Conservation (phyloP, 2,113 vertebrate species). For the Mesembrinibis cayennensis region DNA sequence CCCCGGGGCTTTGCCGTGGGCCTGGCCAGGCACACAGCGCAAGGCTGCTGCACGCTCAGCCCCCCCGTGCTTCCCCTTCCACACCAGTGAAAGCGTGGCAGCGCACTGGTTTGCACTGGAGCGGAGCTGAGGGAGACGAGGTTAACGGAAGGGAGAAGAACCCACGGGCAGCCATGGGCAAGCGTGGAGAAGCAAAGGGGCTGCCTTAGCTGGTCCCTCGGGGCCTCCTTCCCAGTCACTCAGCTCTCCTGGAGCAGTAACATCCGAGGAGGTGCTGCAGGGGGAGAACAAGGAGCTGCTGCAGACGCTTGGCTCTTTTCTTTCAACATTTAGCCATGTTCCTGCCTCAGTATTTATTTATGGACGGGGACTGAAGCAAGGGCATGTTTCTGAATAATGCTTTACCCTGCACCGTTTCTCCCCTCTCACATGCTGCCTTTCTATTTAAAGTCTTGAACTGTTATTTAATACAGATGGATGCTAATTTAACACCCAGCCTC, state of each 20-base stretch:
- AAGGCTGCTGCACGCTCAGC: neutral
- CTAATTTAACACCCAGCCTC: slow-evolving; percentile 32
- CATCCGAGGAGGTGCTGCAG: neutral
- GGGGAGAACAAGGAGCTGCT: neutral
- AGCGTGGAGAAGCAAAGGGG: neutral
- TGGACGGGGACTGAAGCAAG: slow-evolving; percentile 22
- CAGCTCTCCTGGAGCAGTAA: neutral
- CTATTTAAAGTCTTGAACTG: slow-evolving; percentile 50
- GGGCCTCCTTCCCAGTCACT: neutral
- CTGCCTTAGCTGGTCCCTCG: neutral
- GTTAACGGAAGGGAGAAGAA: neutral
- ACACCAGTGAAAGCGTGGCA: neutral
- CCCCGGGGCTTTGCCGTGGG: neutral
- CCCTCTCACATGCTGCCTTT: neutral
- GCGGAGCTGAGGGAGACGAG: neutral
- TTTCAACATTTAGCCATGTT: neutral
- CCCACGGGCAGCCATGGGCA: neutral
- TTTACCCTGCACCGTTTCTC: slow-evolving; percentile 1
- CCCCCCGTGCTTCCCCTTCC: neutral
- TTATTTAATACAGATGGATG: slow-evolving; percentile 47
- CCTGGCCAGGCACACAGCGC: neutral
- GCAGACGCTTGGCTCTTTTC: neutral
- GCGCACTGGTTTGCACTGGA: neutral
- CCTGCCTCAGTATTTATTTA: slow-evolving; percentile 21
- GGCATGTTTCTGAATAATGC: slow-evolving; percentile 29